Percentiles rank a stretch among this genome's conserved stretches.
Conservation (phyloP, 2,797 vertebrate genomes). For the Gambusia yucatana region DNA sequence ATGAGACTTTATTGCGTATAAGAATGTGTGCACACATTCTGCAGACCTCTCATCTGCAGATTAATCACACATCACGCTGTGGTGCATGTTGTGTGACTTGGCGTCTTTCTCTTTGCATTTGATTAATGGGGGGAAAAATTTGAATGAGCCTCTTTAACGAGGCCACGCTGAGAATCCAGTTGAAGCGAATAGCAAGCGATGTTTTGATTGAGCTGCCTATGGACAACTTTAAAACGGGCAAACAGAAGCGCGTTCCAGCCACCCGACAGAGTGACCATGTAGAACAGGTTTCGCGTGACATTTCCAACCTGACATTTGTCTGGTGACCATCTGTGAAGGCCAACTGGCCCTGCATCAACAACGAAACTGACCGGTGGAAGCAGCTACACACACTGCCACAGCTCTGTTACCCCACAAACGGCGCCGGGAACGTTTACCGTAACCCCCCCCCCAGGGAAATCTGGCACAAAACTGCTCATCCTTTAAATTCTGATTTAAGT, state of each 20-base stretch:
- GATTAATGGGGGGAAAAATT: constrained; percentile 43
- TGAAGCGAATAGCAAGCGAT: constrained; percentile 28
- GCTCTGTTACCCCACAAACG: background rate
- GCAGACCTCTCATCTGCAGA: constrained; percentile 3
- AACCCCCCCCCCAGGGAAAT: background rate
- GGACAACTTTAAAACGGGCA: constrained; percentile 24
- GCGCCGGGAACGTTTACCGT: background rate
- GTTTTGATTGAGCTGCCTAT: constrained; percentile 40
- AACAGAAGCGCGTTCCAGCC: constrained; percentile 18
- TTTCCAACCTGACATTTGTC: constrained; percentile 74
- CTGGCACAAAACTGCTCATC: background rate
- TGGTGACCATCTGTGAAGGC: constrained; percentile 69
- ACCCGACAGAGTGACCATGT: constrained; percentile 52
- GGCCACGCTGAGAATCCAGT: constrained; percentile 28
- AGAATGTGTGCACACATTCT: background rate
- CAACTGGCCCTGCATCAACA: constrained; percentile 56
- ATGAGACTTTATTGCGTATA: background rate
- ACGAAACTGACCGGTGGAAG: constrained; percentile 25
- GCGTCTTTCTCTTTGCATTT: constrained; percentile 29
- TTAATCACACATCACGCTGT: constrained; percentile 8
- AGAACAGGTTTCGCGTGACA: constrained; percentile 60
- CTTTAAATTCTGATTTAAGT: background rate
- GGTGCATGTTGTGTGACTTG: constrained; percentile 2
- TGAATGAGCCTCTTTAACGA: constrained; percentile 51
- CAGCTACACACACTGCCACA: background rate